These are phyloP conservation scores for Eulacestoma nigropectus DNA, from an alignment of 2,113 vertebrate genomes.

Conservation along the genomic window DNA sequence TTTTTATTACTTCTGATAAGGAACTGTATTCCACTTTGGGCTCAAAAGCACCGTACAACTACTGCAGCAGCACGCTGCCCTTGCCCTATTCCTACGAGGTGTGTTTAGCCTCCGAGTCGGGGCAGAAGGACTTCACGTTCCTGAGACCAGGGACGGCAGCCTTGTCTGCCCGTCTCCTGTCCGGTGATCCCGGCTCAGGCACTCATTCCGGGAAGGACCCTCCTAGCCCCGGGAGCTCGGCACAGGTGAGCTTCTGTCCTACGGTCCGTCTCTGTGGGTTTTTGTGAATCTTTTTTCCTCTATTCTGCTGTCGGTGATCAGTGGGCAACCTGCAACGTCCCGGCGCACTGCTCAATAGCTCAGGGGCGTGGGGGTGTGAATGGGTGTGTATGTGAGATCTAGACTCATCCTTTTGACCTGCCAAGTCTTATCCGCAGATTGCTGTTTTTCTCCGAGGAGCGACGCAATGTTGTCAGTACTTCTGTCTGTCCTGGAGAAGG, in stretches of 20 bases:
- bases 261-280: accelerated
- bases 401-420: background rate
- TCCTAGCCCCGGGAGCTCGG: background rate
- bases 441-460: accelerated
- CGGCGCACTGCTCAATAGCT: accelerated
- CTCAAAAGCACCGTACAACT: background rate
- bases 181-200: background rate
- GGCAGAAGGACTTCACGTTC: slow-evolving; percentile 16
- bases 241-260: background rate
- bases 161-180: background rate
- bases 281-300: accelerated
- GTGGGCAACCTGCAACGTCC: accelerated
- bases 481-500: background rate
- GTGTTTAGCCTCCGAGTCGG: slow-evolving; percentile 1
- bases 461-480: accelerated
- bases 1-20: slow-evolving; percentile 33
- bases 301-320: accelerated
- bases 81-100: slow-evolving; percentile 46
- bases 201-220: background rate
- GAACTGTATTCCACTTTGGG: slow-evolving; percentile 9
- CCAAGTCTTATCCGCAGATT: accelerated
- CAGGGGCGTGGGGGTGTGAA: accelerated
- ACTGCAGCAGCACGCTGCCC: slow-evolving; percentile 1
- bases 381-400: accelerated
- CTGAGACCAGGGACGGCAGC: background rate